phyloP scores from a whole-genome alignment of 2,888 invertebrate species.

The Agrenia bidenticulata region DNA sequence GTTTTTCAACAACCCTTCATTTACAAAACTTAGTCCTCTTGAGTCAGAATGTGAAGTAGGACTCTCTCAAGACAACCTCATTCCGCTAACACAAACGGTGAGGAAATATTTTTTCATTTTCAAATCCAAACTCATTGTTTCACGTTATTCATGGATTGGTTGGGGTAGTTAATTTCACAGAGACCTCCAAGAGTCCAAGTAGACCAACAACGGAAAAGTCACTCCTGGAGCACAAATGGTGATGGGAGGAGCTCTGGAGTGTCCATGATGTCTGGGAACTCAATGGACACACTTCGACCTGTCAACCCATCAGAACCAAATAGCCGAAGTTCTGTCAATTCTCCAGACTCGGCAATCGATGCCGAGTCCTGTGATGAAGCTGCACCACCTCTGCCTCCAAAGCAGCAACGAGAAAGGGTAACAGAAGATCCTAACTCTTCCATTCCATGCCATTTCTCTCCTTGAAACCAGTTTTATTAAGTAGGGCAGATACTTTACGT shows the following conservation, averaged over 20 bases:
- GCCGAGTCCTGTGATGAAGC: conserved; percentile 29
- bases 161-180: conserved; percentile 43
- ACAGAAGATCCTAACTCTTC: background rate
- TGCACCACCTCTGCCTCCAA: conserved; percentile 48
- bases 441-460: no score
- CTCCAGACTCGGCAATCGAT: conserved; percentile 36
- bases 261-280: conserved; percentile 33
- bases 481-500: no score
- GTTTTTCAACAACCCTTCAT: conserved; percentile 17
- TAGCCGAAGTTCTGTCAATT: conserved; percentile 37
- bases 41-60: conserved; percentile 30
- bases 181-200: conserved; percentile 41
- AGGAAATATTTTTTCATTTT: no score
- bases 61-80: conserved; percentile 28
- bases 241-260: background rate
- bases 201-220: conserved; percentile 42
- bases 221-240: conserved; percentile 31
- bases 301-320: conserved; percentile 27
- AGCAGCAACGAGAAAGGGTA: conserved; percentile 31
- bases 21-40: conserved; percentile 27
- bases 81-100: conserved; percentile 47
- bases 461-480: no score
- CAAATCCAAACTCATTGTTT: background rate
- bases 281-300: conserved; percentile 24
- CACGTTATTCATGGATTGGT: conserved; percentile 15